phyloP scores from a whole-genome alignment of 2,888 invertebrate genomes.

The Drosophila pullipes region DNA sequence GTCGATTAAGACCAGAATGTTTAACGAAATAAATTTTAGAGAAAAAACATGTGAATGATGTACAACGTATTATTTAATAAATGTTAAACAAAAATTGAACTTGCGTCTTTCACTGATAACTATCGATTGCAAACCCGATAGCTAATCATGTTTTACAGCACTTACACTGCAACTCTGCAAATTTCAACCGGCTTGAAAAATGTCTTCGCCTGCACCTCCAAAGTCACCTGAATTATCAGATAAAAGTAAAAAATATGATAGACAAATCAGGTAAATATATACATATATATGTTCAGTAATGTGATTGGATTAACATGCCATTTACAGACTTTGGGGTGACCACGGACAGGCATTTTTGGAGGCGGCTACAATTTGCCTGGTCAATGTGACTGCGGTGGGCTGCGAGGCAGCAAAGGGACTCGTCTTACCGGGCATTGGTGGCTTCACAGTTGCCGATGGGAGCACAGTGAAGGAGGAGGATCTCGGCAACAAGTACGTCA shows the following conservation, averaged over 20 bases:
- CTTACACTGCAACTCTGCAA: constrained; percentile 35
- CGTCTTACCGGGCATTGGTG: constrained; percentile 96
- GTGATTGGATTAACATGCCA: not conserved
- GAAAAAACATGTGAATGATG: constrained; percentile 33
- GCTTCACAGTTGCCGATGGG: constrained; percentile 97
- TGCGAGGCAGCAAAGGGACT: constrained; percentile 98
- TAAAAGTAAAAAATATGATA: constrained; percentile 91
- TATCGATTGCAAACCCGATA: constrained; percentile 32
- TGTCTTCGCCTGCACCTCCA: constrained; percentile 85
- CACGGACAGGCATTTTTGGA: constrained; percentile 97
- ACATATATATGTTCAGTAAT: not conserved
- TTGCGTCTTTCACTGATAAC: not conserved
- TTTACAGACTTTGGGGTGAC: constrained; percentile 96
- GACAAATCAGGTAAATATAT: constrained; percentile 88
- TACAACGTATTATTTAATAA: constrained; percentile 70
- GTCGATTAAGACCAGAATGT: constrained; percentile 46
- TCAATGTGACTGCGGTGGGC: constrained; percentile 96
- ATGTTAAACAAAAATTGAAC: constrained; percentile 40
- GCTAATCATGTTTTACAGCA: constrained; percentile 40
- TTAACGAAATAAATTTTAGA: constrained; percentile 60
- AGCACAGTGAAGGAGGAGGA: constrained; percentile 94
- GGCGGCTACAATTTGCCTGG: constrained; percentile 94
- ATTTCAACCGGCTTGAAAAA: constrained; percentile 70
- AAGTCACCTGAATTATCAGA: constrained; percentile 90
- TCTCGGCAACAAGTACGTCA: constrained; percentile 93